These are phyloP conservation scores for Pogona vitticeps DNA, from an alignment of 2,113 vertebrate species.

Conservation along the genomic window DNA sequence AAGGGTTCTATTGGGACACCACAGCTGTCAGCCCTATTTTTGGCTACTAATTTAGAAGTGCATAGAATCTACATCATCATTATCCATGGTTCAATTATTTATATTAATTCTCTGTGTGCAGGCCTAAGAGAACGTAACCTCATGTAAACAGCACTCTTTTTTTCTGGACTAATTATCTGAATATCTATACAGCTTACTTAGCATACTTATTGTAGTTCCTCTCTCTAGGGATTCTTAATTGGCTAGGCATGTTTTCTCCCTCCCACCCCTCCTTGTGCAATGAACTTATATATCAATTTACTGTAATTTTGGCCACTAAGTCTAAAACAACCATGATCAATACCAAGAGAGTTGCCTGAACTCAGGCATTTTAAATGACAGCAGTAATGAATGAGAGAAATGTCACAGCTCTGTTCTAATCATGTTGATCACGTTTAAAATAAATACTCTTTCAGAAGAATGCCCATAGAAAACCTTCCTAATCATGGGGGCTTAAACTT, in stretches of 20 bases:
- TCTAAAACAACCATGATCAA: neutral
- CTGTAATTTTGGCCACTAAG: neutral
- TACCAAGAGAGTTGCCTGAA: neutral
- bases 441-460: neutral
- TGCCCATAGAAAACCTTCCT: too few relatives aligned
- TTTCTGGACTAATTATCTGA: constrained; percentile 6
- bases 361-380: neutral
- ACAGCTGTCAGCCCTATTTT: neutral
- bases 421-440: neutral
- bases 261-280: neutral
- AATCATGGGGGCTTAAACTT: too few relatives aligned
- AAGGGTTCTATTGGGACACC: neutral
- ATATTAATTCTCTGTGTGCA: neutral
- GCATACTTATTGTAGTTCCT: neutral
- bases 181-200: neutral
- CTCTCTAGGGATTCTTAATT: neutral
- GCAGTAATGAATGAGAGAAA: neutral
- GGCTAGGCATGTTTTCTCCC: neutral
- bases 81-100: neutral
- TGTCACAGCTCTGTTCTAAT: neutral
- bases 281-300: neutral
- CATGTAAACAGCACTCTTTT: neutral
- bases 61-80: neutral
- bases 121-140: neutral
- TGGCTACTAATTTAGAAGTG: neutral